Conservation (phyloP, 2,113 vertebrate genomes). For the Nothocercus nigrocapillus region DNA sequence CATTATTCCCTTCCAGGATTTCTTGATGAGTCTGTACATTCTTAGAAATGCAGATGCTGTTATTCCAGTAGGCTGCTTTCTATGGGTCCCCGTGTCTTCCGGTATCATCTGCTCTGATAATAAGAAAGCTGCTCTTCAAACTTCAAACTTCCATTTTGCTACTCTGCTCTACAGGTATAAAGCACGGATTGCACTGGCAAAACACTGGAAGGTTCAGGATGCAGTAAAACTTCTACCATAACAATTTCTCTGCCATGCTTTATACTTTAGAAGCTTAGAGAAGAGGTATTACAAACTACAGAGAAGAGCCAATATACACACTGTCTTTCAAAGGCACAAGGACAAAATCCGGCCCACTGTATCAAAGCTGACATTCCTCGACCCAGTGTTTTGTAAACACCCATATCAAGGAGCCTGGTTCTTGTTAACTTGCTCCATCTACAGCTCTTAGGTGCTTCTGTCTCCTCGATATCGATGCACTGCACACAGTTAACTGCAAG, state of each 20-base stretch:
- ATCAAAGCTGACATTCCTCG: neutral
- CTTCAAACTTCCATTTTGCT: neutral
- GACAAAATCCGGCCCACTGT: neutral
- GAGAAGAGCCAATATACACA: neutral
- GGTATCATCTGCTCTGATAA: neutral
- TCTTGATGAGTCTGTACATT: neutral
- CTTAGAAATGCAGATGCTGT: neutral
- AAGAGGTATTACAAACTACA: neutral
- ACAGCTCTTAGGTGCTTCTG: neutral
- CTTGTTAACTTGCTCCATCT: neutral
- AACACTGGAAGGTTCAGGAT: neutral
- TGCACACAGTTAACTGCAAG: neutral
- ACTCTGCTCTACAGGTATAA: neutral
- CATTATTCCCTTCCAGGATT: neutral
- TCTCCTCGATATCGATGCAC: neutral
- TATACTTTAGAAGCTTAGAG: neutral
- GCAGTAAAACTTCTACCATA: neutral
- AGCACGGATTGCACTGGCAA: neutral
- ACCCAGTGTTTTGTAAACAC: neutral
- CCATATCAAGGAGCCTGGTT: neutral
- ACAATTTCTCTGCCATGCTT: constrained; percentile 10
- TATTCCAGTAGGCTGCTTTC: neutral
- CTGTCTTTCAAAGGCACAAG: neutral
- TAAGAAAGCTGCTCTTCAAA: constrained; percentile 7
- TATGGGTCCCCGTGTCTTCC: neutral